These are phyloP conservation scores for Hybognathus amarus DNA, from an alignment of 2,797 vertebrate genomes.

Conservation along the genomic window DNA sequence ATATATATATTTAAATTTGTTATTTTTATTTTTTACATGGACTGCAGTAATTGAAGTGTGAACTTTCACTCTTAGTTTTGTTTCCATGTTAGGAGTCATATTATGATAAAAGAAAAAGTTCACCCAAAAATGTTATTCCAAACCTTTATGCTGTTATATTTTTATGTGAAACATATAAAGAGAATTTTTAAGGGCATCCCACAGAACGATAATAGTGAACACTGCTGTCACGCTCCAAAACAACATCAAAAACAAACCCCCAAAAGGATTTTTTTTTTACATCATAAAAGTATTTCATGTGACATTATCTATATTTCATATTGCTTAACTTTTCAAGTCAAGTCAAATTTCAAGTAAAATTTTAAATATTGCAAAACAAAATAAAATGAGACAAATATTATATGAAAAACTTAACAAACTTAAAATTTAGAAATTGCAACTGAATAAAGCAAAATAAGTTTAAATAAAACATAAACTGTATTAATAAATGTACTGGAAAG, in stretches of 20 bases:
- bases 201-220: not conserved
- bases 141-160: conserved; percentile 7
- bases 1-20: too few species aligned
- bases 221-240: not conserved
- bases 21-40: not conserved
- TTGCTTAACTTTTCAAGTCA: not conserved
- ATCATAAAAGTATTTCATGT: not conserved
- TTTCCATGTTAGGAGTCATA: not conserved
- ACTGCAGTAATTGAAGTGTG: not conserved
- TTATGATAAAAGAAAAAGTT: not conserved
- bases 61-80: not conserved
- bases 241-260: not conserved
- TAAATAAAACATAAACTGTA: not conserved
- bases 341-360: not conserved
- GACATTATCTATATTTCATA: not conserved
- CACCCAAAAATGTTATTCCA: conserved; percentile 24
- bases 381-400: not conserved
- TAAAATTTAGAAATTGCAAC: not conserved
- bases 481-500: not conserved
- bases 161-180: conserved; percentile 9
- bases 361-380: not conserved
- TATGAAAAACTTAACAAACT: not conserved
- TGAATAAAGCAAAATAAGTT: not conserved
- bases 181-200: not conserved
- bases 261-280: too few species aligned